These are phyloP conservation scores for Aethes cnicana DNA, from an alignment of 2,888 invertebrate species.

Conservation along the genomic window DNA sequence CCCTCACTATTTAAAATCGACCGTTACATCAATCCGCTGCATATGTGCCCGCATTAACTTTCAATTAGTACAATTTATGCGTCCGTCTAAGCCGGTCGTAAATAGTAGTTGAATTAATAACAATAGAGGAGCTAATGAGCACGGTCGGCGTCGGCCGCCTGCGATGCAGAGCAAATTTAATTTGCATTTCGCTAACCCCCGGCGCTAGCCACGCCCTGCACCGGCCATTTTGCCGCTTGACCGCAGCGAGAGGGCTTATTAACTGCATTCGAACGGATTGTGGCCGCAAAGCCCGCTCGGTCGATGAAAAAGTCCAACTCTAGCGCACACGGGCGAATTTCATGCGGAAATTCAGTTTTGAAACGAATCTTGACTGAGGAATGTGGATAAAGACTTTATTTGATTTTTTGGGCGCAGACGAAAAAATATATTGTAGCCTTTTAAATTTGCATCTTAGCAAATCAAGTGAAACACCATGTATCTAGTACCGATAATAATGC, in stretches of 20 bases:
- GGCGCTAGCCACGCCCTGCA: conserved; percentile 48
- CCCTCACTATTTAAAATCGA: conserved; percentile 11
- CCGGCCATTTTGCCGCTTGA: conserved; percentile 41
- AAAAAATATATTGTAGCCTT: no score
- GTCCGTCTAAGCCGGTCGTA: conserved; percentile 56
- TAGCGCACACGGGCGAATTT: no score
- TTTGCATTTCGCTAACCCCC: conserved; percentile 76
- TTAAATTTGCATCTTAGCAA: no score
- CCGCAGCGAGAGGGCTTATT: not conserved
- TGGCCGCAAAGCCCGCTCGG: no score
- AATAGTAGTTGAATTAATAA: conserved; percentile 79
- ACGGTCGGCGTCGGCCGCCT: conserved; percentile 60
- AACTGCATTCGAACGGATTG: not conserved
- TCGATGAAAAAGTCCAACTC: no score
- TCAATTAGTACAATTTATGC: conserved; percentile 76
- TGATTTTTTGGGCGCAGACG: no score
- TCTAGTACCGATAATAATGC: no score
- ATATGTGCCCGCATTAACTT: conserved; percentile 70
- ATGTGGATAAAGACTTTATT: no score
- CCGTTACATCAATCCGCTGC: conserved; percentile 28
- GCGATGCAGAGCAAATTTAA: conserved; percentile 70
- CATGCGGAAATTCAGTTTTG: no score
- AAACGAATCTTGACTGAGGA: no score
- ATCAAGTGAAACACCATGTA: no score
- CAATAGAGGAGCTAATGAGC: conserved; percentile 69